Evolutionary conservation across 2,113 vertebrate genomes (phyloP).

Genomic region (Trematomus loennbergii): DNA sequence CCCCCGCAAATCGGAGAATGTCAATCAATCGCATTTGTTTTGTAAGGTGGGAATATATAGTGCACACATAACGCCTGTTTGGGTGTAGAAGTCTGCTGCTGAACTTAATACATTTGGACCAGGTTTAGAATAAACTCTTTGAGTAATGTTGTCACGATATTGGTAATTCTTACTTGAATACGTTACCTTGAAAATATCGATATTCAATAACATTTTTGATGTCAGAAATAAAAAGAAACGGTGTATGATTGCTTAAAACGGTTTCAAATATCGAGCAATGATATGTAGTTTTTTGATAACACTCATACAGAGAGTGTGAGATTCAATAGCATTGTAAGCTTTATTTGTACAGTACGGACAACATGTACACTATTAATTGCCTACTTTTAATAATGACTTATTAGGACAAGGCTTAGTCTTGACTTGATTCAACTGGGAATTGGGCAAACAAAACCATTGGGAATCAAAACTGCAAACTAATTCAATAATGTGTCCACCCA

Average conservation of each 20-base stretch:
- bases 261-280: no score
- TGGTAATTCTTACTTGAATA: no score
- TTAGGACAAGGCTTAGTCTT: no score
- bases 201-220: background rate
- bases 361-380: background rate
- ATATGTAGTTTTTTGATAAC: no score
- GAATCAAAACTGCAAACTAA: no score
- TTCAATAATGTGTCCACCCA: no score
- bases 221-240: background rate
- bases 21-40: constrained; percentile 51
- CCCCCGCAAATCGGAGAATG: constrained; percentile 44
- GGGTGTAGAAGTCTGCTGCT: background rate
- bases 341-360: background rate
- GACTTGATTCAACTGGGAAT: background rate
- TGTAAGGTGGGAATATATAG: constrained; percentile 10
- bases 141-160: no score
- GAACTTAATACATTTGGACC: background rate
- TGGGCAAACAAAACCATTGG: background rate
- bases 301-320: no score
- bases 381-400: background rate
- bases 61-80: background rate
- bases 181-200: no score
- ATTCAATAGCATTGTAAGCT: background rate
- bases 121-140: background rate
- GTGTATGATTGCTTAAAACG: no score